Evolutionary conservation across 35 echinoderm and acorn worm species (phyloP).

Genomic region (Anneissia japonica): DNA sequence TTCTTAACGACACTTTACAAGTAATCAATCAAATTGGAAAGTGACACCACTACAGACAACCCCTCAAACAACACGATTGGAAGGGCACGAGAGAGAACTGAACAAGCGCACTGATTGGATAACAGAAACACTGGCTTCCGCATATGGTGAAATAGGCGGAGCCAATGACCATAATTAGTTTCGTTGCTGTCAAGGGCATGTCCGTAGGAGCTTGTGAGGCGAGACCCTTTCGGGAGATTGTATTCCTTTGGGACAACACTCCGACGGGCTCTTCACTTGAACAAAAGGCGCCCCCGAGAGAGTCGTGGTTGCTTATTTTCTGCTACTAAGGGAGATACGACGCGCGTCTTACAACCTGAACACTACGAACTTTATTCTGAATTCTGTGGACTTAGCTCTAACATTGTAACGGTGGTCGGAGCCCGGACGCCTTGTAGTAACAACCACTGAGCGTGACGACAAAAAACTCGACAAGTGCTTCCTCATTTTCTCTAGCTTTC

Average conservation of each 20-base stretch:
- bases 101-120: slow-evolving; percentile 47
- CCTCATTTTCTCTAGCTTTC: background rate
- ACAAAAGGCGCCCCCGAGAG: slow-evolving; percentile 64
- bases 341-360: slow-evolving; percentile 23
- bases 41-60: background rate
- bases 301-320: background rate
- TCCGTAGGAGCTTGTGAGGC: slow-evolving; percentile 28
- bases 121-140: slow-evolving; percentile 50
- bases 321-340: slow-evolving; percentile 10
- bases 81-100: background rate
- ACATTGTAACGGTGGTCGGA: background rate
- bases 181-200: slow-evolving; percentile 24
- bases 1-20: background rate
- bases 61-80: background rate
- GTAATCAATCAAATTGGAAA: background rate
- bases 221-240: slow-evolving; percentile 21
- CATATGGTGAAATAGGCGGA: slow-evolving; percentile 85
- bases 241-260: slow-evolving; percentile 24
- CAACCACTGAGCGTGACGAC: background rate
- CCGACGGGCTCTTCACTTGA: slow-evolving; percentile 55
- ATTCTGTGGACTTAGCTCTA: slow-evolving; percentile 1
- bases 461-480: background rate
- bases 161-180: slow-evolving; percentile 37
- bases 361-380: slow-evolving; percentile 22
- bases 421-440: background rate